Conservation (phyloP, 2,113 vertebrate genomes). For the Antennarius striatus region DNA sequence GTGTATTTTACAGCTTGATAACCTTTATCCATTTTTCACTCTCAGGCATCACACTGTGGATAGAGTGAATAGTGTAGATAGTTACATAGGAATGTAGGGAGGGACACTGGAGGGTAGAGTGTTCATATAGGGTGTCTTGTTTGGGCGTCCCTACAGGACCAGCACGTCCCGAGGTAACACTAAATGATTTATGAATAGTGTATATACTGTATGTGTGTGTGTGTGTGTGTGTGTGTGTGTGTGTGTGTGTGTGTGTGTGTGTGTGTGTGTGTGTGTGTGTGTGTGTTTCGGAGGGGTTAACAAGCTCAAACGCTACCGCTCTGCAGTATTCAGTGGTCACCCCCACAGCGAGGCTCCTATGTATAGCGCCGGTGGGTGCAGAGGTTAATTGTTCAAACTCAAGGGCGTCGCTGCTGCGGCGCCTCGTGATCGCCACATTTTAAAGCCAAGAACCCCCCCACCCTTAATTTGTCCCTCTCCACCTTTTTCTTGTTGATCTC, state of each 20-base stretch:
- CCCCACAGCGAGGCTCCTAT: constrained; percentile 41
- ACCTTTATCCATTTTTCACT: background rate
- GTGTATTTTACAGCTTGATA: constrained; percentile 6
- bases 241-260: too few relatives aligned
- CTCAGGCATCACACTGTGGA: constrained; percentile 10
- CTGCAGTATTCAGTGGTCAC: constrained; percentile 13
- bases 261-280: too few relatives aligned
- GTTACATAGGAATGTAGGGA: background rate
- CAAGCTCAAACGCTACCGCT: constrained; percentile 27
- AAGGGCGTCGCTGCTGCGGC: constrained; percentile 45
- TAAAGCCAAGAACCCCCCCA: constrained; percentile 15
- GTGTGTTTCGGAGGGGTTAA: constrained; percentile 29
- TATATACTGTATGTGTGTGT: too few relatives aligned
- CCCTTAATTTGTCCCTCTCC: background rate
- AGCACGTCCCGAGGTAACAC: constrained; percentile 44
- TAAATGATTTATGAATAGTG: constrained; percentile 63
- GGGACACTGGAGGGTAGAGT: background rate
- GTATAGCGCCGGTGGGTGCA: constrained; percentile 44
- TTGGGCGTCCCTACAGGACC: constrained; percentile 33
- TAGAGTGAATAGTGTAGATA: constrained; percentile 14
- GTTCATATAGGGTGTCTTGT: constrained; percentile 7
- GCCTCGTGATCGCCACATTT: constrained; percentile 36
- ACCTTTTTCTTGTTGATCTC: background rate
- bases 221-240: too few relatives aligned
- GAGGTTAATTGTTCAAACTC: constrained; percentile 66